Base-by-base conservation (phyloP, 2,888 invertebrate species). In the Eustalomyia histrio region DNA sequence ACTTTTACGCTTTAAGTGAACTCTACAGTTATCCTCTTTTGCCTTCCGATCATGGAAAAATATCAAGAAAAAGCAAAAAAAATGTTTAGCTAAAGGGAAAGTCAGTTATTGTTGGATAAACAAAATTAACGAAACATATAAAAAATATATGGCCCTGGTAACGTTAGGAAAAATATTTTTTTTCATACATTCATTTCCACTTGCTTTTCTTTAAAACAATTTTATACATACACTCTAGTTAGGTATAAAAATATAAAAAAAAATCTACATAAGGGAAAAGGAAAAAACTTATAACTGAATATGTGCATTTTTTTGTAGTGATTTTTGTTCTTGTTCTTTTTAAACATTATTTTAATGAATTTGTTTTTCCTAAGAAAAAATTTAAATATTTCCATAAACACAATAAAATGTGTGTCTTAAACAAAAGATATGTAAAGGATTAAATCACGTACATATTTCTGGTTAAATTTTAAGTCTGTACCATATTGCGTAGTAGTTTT, bases 151-250 rank as follows among this genome's bases (percentile, higher is more conserved):
- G 55, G 43, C 55, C 55, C 67, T 67, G 67, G 43, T n/a, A 67
- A 39, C 55, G 24, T 5, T 10, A 55, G 67, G 6, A 29, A 39
- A 67, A 21, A 67, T 67, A 21, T 43, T 67, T 55, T 67, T 29
- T 67, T 67, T 35, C 67, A 67, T 67, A 67, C 16, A 67, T 55
- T 67, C 43, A 55, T 67, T 3, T n/a, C 39, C 8, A 14, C 5
- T 2, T 12, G 43, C 1, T 43, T 5, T 43, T 43, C 39, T 16
- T 58, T 14, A 21, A 57, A 9, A 57, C 61, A 35, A 35, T 33
- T 35, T 18, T 14, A 55, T 53, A 18, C 21, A 14, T 6, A 29
- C 33, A 18, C 47, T 39, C 16, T 17, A 9, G 39, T 53, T 1
- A 6, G 14, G 21, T 29, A 29, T 33, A 21, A 55, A 53, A 29